These are phyloP conservation scores for Manis pentadactyla DNA, from an alignment of 2,797 vertebrate genomes.

Conservation along the genomic window DNA sequence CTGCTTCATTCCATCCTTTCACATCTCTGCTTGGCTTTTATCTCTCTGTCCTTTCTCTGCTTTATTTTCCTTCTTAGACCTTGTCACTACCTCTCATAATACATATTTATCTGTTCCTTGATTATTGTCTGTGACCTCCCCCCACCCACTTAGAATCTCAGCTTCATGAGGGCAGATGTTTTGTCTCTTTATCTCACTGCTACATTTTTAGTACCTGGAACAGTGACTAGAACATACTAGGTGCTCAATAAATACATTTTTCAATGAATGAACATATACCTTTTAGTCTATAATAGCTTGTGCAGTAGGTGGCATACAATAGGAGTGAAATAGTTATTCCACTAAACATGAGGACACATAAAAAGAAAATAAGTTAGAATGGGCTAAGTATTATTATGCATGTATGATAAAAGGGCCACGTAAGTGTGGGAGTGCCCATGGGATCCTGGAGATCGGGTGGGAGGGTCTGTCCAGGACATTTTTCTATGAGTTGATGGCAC, in stretches of 20 bases:
- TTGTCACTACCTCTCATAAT: fast-evolving
- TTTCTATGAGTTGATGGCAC: background rate
- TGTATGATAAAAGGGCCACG: fast-evolving
- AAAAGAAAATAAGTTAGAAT: background rate
- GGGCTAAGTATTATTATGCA: fast-evolving
- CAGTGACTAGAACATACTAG: background rate
- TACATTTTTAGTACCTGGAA: too few species aligned
- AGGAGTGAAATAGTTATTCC: background rate
- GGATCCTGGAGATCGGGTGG: fast-evolving
- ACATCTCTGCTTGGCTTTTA: fast-evolving
- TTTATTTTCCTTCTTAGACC: background rate
- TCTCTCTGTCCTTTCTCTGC: background rate
- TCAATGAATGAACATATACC: background rate
- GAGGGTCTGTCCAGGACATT: background rate
- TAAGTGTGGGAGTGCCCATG: fast-evolving
- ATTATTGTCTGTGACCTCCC: background rate
- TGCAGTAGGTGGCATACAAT: background rate
- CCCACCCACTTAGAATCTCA: background rate
- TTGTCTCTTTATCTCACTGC: background rate
- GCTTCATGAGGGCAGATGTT: fast-evolving
- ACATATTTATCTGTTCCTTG: background rate
- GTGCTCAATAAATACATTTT: background rate
- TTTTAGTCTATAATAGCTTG: background rate
- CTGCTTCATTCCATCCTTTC: fast-evolving
- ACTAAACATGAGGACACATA: background rate